Percentiles rank a stretch among this genome's conserved stretches.
Conservation (phyloP, 2,888 invertebrate species). For the Bombylius major region DNA sequence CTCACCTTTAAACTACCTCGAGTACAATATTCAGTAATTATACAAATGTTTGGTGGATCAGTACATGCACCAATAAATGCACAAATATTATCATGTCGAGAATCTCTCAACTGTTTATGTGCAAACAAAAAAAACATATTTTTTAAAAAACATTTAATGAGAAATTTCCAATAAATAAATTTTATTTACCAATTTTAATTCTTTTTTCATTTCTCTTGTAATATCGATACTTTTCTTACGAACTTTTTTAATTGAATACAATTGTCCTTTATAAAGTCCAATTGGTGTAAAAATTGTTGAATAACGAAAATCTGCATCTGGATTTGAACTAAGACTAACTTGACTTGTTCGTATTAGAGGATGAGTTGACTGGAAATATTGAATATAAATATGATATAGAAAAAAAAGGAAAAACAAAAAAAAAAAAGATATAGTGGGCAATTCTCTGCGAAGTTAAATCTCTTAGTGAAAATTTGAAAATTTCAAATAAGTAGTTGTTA, state of each 20-base stretch:
- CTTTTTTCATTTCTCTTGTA: constrained; percentile 81
- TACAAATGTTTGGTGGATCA: constrained; percentile 80
- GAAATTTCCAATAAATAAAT: neutral
- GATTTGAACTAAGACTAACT: constrained; percentile 83
- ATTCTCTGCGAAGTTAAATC: too few species aligned
- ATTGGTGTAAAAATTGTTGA: constrained; percentile 84
- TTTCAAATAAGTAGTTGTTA: too few species aligned
- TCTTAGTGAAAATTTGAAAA: too few species aligned
- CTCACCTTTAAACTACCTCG: constrained; percentile 77
- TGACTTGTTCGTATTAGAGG: constrained; percentile 69
- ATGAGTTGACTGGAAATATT: constrained; percentile 27
- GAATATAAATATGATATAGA: neutral
- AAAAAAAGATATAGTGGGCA: neutral
- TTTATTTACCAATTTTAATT: constrained; percentile 68
- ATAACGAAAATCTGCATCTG: constrained; percentile 79
- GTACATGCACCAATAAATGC: constrained; percentile 87
- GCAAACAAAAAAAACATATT: constrained; percentile 1
- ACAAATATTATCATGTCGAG: constrained; percentile 83
- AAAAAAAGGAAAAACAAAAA: constrained; percentile 1
- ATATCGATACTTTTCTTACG: constrained; percentile 78
- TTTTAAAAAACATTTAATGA: neutral
- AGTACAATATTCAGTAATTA: constrained; percentile 79
- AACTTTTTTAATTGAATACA: constrained; percentile 77
- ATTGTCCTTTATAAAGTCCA: constrained; percentile 74
- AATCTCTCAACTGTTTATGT: constrained; percentile 63